These are phyloP conservation scores for Drosophila putrida DNA, from an alignment of 2,888 invertebrate species.

Conservation along the genomic window DNA sequence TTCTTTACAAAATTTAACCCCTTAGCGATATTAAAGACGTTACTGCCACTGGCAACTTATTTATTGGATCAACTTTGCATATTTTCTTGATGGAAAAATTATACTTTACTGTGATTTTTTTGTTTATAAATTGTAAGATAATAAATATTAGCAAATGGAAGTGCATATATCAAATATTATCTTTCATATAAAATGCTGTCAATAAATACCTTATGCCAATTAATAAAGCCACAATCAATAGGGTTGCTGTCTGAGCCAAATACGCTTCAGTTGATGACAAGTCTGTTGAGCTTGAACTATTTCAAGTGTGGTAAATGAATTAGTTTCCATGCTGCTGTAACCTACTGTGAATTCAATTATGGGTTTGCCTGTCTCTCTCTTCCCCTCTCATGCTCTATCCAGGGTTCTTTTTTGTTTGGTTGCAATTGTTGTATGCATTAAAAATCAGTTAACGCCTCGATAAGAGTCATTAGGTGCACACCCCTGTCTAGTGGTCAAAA, in stretches of 20 bases:
- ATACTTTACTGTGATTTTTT: not conserved
- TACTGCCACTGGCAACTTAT: too few relatives aligned
- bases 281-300: not conserved
- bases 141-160: not conserved
- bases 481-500: conserved; percentile 4
- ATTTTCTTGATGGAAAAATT: not conserved
- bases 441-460: conserved; percentile 17
- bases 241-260: conserved; percentile 5
- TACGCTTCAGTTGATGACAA: not conserved
- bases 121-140: not conserved
- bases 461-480: conserved; percentile 23
- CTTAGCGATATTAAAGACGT: not conserved
- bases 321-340: conserved; percentile 4
- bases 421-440: conserved; percentile 14
- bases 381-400: not conserved
- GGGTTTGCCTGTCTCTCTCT: not conserved
- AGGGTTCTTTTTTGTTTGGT: not conserved
- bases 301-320: conserved; percentile 5
- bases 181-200: not conserved
- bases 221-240: conserved; percentile 4
- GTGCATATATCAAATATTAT: not conserved
- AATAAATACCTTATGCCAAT: conserved; percentile 4
- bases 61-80: not conserved
- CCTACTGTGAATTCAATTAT: conserved; percentile 5
- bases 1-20: not conserved